Base-by-base conservation (phyloP, 2,888 invertebrate species). In the Leptogaster cylindrica region DNA sequence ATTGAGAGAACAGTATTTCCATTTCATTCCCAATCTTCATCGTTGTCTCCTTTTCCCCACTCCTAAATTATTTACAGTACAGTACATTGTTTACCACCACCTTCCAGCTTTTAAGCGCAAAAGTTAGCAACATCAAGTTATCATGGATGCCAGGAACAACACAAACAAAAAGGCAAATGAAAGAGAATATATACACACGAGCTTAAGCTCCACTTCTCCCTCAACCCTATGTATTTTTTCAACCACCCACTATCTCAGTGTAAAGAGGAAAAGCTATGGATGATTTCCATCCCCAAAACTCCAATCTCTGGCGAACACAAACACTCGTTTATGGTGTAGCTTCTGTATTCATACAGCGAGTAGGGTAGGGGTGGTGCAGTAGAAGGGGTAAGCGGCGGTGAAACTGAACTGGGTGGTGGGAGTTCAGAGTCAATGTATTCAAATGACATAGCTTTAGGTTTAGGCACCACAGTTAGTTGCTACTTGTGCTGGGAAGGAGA, bases 221-320 rank as follows among this genome's bases (percentile, higher is more conserved):
- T n/a, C 23, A 23, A n/a, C 25, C 25, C 23, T 46, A 31, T 31
- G 44, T 31, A 33, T n/a, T n/a, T n/a, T n/a, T n/a, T n/a, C 36
- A 18, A 36, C 48, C 52, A 51, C 16, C 8, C 16, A 25, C 39
- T 39, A 12, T 39, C 31, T 28, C 51, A 41, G 33, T 64, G 52
- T 50, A 48, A 68, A 68, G 51, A 63, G 67, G 67, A 68, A 68
- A 50, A 52, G 64, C 67, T 50, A 50, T 52, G 67, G 67, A 68
- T 63, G 67, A 68, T 68, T 68, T 64, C 64, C 67, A 68, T 68
- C 68, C 68, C 52, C 68, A 68, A 68, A 68, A 64, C 68, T 68
- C 65, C 65, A 68, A 68, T 65, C 68, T 68, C 46, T 41, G 23
- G 52, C 51, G 58, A 39, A 52, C 68, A 68, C 64, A 6, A 6